Evolutionary conservation across 2,888 invertebrate genomes (phyloP).

Genomic region (Sphaeridia pumilis): DNA sequence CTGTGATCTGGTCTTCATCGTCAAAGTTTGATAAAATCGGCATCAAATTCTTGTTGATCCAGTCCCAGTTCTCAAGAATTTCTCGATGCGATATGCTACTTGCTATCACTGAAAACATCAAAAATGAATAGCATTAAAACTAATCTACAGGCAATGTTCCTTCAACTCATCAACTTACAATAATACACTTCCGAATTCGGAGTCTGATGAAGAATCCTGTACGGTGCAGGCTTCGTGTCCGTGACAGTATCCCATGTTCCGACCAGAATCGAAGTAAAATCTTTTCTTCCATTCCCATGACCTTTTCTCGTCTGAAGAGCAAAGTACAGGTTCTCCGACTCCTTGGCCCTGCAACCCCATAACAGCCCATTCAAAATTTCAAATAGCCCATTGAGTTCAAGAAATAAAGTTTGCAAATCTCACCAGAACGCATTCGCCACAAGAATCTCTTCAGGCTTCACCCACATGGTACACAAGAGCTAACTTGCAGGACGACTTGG

Average conservation of each 20-base stretch:
- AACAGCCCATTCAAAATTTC: too few species aligned
- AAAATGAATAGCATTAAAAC: neutral
- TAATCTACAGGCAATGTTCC: too few species aligned
- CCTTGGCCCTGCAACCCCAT: conserved; percentile 78
- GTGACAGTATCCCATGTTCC: conserved; percentile 92
- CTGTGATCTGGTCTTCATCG: conserved; percentile 82
- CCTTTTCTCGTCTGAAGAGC: conserved; percentile 88
- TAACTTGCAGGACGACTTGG: too few species aligned
- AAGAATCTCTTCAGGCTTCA: conserved; percentile 87
- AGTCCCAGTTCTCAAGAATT: conserved; percentile 85
- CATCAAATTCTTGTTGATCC: conserved; percentile 77
- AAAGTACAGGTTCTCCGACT: conserved; percentile 80
- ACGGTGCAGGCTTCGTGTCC: conserved; percentile 90
- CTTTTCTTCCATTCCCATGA: conserved; percentile 71
- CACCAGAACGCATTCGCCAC: conserved; percentile 89
- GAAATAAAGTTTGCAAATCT: conserved; percentile 39
- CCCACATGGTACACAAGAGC: conserved; percentile 92
- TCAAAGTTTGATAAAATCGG: conserved; percentile 82
- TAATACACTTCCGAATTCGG: conserved; percentile 85
- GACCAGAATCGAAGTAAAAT: conserved; percentile 69
- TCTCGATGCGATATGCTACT: conserved; percentile 75
- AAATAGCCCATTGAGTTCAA: too few species aligned
- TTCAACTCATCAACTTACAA: conserved; percentile 51
- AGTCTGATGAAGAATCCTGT: conserved; percentile 87
- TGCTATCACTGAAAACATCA: conserved; percentile 58